Evolutionary conservation across 2,113 vertebrate species (phyloP).

Genomic region (Crotalus horridus): DNA sequence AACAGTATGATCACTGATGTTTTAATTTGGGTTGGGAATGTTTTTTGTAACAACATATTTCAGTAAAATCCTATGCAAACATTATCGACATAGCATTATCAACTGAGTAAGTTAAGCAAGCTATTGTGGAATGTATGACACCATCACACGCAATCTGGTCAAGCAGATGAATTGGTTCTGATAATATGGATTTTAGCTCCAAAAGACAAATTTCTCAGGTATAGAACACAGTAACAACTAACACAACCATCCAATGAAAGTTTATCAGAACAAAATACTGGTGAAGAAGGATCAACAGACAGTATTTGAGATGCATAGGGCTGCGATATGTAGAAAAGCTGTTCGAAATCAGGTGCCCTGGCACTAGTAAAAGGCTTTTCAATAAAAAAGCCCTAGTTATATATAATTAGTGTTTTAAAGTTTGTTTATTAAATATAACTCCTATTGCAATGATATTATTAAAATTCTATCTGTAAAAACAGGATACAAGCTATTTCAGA

Average conservation of each 20-base stretch:
- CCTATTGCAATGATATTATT: constrained; percentile 26
- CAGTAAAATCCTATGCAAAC: neutral
- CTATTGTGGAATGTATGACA: neutral
- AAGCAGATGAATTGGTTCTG: neutral
- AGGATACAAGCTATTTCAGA: neutral
- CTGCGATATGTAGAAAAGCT: neutral
- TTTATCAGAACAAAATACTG: constrained; percentile 17
- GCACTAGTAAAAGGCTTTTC: neutral
- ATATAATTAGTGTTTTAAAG: constrained; percentile 17
- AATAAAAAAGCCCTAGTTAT: neutral
- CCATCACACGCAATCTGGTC: neutral
- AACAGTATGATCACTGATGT: neutral
- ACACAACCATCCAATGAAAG: neutral
- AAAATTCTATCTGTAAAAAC: constrained; percentile 19
- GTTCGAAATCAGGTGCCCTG: neutral
- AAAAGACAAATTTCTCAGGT: neutral
- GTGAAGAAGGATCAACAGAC: neutral
- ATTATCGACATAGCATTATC: neutral
- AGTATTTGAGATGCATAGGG: neutral
- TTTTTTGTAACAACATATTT: neutral
- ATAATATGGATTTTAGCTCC: neutral
- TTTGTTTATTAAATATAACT: neutral
- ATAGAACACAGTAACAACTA: neutral
- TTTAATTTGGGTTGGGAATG: neutral
- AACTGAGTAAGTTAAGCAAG: neutral